phyloP scores from a whole-genome alignment of 2,797 vertebrate genomes.

The Silurus lanzhouensis region DNA sequence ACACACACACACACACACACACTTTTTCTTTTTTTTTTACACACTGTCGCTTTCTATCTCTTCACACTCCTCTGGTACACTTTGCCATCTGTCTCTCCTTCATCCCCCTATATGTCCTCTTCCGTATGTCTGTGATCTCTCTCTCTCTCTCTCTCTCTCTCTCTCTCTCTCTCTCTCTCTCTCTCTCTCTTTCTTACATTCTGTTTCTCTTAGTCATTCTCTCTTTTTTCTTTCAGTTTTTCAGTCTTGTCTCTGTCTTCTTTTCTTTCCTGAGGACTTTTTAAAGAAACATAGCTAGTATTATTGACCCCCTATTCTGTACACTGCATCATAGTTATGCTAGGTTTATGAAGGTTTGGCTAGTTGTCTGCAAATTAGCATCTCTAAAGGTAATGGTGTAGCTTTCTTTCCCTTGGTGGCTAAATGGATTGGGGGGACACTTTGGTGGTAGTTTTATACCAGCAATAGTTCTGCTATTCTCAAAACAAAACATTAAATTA shows the following conservation, averaged over 20 bases:
- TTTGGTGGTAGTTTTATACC: background rate
- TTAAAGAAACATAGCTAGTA: background rate
- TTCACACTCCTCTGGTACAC: conserved; percentile 51
- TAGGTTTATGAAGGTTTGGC: background rate
- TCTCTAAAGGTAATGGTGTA: background rate
- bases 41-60: conserved; percentile 53
- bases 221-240: background rate
- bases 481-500: too few species aligned
- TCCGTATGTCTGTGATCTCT: conserved; percentile 26
- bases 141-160: conserved; percentile 37
- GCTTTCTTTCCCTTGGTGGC: background rate
- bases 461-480: background rate
- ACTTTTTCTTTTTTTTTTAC: background rate
- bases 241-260: background rate
- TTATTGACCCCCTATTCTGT: too few species aligned
- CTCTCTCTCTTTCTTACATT: conserved; percentile 45
- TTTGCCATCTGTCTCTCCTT: conserved; percentile 57
- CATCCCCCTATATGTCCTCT: conserved; percentile 11
- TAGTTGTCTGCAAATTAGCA: background rate
- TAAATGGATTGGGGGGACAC: too few species aligned
- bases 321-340: too few species aligned
- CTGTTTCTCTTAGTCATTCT: conserved; percentile 14
- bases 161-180: conserved; percentile 38
- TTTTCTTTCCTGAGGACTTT: background rate
- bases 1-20: conserved; percentile 19